Evolutionary conservation across 2,797 vertebrate genomes (phyloP).

Genomic region (Aeoliscus strigatus): DNA sequence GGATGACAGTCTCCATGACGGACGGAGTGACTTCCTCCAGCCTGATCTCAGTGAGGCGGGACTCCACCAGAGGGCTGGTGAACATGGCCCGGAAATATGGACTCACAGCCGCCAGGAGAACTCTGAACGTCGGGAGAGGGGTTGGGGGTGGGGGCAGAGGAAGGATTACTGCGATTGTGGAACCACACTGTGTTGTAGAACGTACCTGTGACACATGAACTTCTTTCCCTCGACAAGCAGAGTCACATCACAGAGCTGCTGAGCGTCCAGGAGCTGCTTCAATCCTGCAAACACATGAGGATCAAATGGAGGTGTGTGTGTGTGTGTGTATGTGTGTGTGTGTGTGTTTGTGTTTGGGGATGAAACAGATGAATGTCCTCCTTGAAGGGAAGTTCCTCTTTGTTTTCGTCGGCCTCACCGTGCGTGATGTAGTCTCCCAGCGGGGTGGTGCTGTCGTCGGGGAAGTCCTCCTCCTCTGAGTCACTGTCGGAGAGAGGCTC

Average conservation of each 20-base stretch:
- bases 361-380: neutral
- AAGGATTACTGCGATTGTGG: neutral
- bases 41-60: conserved; percentile 78
- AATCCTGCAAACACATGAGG: conserved; percentile 67
- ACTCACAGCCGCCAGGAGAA: conserved; percentile 80
- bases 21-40: conserved; percentile 79
- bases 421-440: conserved; percentile 79
- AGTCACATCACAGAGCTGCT: conserved; percentile 81
- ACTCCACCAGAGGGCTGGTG: conserved; percentile 80
- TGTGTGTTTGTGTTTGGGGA: too few relatives aligned
- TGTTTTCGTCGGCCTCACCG: conserved; percentile 49
- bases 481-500: conserved; percentile 80
- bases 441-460: conserved; percentile 77
- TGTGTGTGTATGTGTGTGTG: too few relatives aligned
- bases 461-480: conserved; percentile 82
- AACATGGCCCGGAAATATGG: conserved; percentile 85
- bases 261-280: conserved; percentile 77
- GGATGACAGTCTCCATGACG: conserved; percentile 78
- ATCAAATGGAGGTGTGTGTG: too few relatives aligned
- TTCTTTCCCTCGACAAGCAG: conserved; percentile 78
- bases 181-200: neutral
- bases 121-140: conserved; percentile 56
- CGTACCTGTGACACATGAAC: conserved; percentile 83
- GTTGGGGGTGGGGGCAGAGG: too few relatives aligned
- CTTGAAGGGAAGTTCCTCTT: neutral